Conservation (phyloP, 2,797 vertebrate genomes). For the Gouania willdenowi region DNA sequence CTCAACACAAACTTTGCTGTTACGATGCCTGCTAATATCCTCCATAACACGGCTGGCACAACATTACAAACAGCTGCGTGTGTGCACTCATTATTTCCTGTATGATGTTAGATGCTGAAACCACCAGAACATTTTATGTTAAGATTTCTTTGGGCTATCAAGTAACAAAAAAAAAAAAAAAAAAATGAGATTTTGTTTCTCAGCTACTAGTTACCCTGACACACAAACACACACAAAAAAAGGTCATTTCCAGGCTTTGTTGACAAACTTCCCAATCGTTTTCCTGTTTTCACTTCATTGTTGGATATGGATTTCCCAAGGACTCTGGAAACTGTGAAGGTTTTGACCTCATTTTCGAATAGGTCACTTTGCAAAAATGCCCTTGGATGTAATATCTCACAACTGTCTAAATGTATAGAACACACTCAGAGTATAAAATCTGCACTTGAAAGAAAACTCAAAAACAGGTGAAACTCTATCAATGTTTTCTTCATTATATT, state of each 20-base stretch:
- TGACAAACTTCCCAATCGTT: constrained; percentile 55
- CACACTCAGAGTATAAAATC: background rate
- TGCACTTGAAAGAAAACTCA: background rate
- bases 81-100: background rate
- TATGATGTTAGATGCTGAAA: background rate
- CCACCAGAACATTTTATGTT: constrained; percentile 18
- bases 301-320: constrained; percentile 46
- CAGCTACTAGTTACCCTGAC: constrained; percentile 24
- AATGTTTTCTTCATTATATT: too few species aligned
- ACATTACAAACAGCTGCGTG: background rate
- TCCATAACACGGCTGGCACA: background rate
- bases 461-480: too few species aligned
- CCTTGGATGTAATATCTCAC: too few species aligned
- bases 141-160: background rate
- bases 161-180: constrained; percentile 19
- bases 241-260: constrained; percentile 69
- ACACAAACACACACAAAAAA: constrained; percentile 18
- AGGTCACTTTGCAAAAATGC: too few species aligned
- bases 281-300: constrained; percentile 64
- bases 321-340: constrained; percentile 4
- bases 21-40: constrained; percentile 2
- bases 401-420: too few species aligned
- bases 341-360: constrained; percentile 24
- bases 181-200: constrained; percentile 29
- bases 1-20: constrained; percentile 20